A percentile compares a stretch with the other conserved stretches of the same genome.
Evolutionary conservation across 2,888 invertebrate genomes (phyloP).

Genomic region (Lepidocyrtinus sp.): DNA sequence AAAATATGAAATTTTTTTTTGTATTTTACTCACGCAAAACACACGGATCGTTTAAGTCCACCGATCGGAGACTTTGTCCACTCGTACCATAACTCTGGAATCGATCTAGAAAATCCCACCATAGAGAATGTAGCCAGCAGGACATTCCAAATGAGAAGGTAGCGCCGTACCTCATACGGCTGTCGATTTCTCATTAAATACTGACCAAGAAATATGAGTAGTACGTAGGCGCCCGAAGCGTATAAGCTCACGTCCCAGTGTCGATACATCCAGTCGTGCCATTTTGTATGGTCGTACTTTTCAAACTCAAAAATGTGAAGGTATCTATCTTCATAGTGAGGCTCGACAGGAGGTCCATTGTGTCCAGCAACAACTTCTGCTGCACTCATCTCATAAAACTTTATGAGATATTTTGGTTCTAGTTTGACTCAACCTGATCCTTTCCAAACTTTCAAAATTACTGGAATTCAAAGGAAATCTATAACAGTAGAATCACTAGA

Average conservation of each 20-base stretch:
- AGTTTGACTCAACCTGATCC: too few relatives aligned
- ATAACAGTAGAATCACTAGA: conserved; percentile 26
- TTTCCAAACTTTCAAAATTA: too few relatives aligned
- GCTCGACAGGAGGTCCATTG: conserved; percentile 61
- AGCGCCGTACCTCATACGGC: conserved; percentile 89
- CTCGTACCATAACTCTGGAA: conserved; percentile 91
- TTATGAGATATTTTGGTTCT: conserved; percentile 13
- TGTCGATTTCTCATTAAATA: conserved; percentile 94
- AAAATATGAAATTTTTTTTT: too few relatives aligned
- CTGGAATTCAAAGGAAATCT: conserved; percentile 24
- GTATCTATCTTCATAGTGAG: conserved; percentile 60
- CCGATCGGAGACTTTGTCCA: conserved; percentile 62
- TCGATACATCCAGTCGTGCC: conserved; percentile 73
- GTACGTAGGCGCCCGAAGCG: conserved; percentile 90
- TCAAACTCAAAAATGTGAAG: conserved; percentile 59
- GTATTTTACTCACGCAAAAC: conserved; percentile 84
- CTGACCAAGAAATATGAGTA: conserved; percentile 93
- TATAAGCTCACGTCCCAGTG: conserved; percentile 97
- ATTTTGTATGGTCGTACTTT: conserved; percentile 61
- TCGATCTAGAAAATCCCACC: conserved; percentile 91
- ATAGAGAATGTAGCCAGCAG: conserved; percentile 94
- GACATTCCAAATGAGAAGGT: conserved; percentile 93
- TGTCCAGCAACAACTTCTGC: conserved; percentile 15
- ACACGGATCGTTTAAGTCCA: conserved; percentile 95
- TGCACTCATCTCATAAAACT: conserved; percentile 28